Evolutionary conservation across 2,888 invertebrate species (phyloP).

Genomic region (Cyaniris semiargus): DNA sequence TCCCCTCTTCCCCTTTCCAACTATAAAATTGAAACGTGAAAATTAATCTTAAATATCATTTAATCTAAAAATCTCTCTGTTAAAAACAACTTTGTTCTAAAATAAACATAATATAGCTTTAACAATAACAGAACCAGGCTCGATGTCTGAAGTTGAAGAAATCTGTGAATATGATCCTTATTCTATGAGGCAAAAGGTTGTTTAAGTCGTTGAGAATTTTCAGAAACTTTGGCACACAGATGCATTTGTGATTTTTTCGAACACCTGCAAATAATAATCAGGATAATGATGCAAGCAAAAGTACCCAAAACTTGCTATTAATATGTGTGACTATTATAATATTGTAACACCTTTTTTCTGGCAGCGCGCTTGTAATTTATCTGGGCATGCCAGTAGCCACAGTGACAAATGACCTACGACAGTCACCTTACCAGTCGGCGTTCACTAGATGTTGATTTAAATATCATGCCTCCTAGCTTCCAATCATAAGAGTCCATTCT

Average conservation of each 20-base stretch:
- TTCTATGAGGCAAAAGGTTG: constrained; percentile 68
- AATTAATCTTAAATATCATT: background rate
- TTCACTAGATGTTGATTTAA: no score
- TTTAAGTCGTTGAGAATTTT: constrained; percentile 59
- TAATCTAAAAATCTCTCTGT: constrained; percentile 5
- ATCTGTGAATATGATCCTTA: constrained; percentile 69
- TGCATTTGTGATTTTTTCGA: constrained; percentile 62
- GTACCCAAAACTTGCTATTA: no score
- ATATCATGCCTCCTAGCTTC: no score
- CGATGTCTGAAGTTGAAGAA: constrained; percentile 71
- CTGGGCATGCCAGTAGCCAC: no score
- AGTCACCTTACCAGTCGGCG: no score
- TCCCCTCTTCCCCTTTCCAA: no score
- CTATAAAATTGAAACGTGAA: background rate
- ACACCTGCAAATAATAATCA: constrained; percentile 58
- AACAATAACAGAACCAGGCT: constrained; percentile 75
- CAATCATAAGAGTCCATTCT: no score
- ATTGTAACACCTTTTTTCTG: no score
- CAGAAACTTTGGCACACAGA: constrained; percentile 70
- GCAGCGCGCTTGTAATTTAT: no score
- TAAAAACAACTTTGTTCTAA: background rate
- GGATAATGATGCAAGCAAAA: background rate
- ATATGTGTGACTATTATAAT: no score
- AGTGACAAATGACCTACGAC: no score
- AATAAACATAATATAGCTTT: background rate